These are phyloP conservation scores for Gambelia wislizenii DNA, from an alignment of 2,797 vertebrate genomes.

Conservation along the genomic window DNA sequence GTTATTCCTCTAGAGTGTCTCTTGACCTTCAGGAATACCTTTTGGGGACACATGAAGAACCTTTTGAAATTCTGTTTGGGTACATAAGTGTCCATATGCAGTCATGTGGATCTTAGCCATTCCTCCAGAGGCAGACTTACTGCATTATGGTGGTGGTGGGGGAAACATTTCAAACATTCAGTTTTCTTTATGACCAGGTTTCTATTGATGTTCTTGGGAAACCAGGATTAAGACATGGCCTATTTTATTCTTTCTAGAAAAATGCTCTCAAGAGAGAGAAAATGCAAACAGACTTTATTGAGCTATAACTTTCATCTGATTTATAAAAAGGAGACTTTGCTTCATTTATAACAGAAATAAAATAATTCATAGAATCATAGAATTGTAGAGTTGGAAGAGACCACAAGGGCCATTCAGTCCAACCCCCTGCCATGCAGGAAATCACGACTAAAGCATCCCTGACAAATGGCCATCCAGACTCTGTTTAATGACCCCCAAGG, in stretches of 20 bases:
- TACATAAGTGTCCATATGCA: background rate
- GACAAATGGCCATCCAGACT: too few species aligned
- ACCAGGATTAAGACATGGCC: background rate
- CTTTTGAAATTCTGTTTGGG: background rate
- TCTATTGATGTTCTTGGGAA: background rate
- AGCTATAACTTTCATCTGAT: conserved; percentile 23
- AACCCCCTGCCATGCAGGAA: too few species aligned
- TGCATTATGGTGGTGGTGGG: background rate
- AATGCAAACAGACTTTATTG: conserved; percentile 8
- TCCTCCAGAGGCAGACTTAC: background rate
- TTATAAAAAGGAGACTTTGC: conserved; percentile 11
- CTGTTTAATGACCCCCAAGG: too few species aligned
- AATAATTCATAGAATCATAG: conserved; percentile 11
- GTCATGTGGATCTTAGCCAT: background rate
- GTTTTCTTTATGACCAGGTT: conserved; percentile 6
- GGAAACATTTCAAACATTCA: background rate
- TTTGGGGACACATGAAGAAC: background rate
- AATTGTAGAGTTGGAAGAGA: too few species aligned
- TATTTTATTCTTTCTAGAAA: conserved; percentile 5
- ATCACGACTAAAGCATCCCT: too few species aligned
- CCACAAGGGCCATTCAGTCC: too few species aligned
- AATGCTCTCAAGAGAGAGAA: conserved; percentile 10
- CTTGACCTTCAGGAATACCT: background rate
- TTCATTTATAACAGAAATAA: conserved; percentile 9
- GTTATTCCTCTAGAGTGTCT: background rate